phyloP scores from a whole-genome alignment of 2,113 vertebrate genomes.

The Grammomys surdaster region DNA sequence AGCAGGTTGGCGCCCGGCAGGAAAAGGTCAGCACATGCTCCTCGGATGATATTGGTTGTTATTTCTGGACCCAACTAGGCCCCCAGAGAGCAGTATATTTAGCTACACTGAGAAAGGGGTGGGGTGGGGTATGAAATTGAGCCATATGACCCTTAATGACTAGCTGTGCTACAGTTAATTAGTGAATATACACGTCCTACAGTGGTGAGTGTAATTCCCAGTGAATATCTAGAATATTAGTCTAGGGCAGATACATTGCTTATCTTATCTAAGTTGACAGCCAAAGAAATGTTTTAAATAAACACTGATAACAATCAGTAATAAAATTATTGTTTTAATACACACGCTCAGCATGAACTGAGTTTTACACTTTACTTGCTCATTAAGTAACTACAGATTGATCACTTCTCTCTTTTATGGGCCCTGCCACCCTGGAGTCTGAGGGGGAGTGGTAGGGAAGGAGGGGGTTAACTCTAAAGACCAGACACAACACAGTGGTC shows the following conservation, averaged over 20 bases:
- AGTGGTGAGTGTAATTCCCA: background rate
- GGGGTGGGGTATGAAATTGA: background rate
- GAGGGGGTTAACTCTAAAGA: slow-evolving; percentile 13
- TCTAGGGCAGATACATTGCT: background rate
- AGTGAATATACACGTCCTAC: slow-evolving; percentile 43
- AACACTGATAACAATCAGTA: slow-evolving; percentile 54
- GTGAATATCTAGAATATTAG: slow-evolving; percentile 46
- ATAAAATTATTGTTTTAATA: slow-evolving; percentile 59
- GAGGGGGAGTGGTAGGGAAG: background rate
- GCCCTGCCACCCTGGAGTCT: background rate
- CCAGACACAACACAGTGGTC: background rate
- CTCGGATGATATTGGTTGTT: background rate
- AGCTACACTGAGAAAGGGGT: slow-evolving; percentile 31
- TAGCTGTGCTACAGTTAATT: slow-evolving; percentile 52
- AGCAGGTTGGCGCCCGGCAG: background rate
- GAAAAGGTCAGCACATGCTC: slow-evolving; percentile 32
- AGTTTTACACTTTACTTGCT: slow-evolving; percentile 51
- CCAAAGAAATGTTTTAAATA: slow-evolving; percentile 51
- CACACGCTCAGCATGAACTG: slow-evolving; percentile 24
- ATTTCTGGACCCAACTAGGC: slow-evolving; percentile 57
- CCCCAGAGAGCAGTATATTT: slow-evolving; percentile 48
- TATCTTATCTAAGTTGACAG: slow-evolving; percentile 57
- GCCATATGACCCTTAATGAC: slow-evolving; percentile 27
- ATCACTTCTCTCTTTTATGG: slow-evolving; percentile 5
- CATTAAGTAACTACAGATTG: slow-evolving; percentile 56